Evolutionary conservation across 2,113 vertebrate genomes (phyloP), one percentile per base, ranked within the genome.

Genomic region (Penelope pileata): DNA sequence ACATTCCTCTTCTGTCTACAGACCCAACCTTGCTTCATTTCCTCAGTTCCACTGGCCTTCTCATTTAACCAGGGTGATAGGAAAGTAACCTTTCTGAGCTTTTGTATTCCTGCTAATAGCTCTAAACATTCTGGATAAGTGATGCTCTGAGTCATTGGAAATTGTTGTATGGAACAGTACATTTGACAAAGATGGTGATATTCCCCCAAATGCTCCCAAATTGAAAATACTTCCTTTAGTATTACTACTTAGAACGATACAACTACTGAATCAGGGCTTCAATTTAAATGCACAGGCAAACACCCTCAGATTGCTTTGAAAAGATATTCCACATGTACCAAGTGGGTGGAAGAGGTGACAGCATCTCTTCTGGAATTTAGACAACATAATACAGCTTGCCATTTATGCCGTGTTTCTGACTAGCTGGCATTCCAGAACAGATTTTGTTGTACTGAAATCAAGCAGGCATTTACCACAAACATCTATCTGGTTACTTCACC

Each of bases 261-360:
- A 94, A 83, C 56, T 75, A 90, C 76, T 66, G 79, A 95, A 93
- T 93, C 83, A 78, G 69, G 66, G 24, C 51, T 92, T 90, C 60
- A 34, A 30, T 48, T 94, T 72, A 88, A 95, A 86, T 45, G 30
- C 82, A 64, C 30, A 75, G n/a, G 79, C 85, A 91, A 83, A 86
- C 91, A 64, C 51, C 83, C 66, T 79, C 81, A 73, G 58, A 84
- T 53, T 86, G 70, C 91, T 94, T 53, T 91, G 51, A 86, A 88
- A 91, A 95, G 79, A 74, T 54, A 64, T 59, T 91, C 68, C 56
- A 78, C 47, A 60, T 38, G 76, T 53, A 78, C 64, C 72, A 27
- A 53, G 90, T 96, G 91, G 90, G 90, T 93, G 76, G 90, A 86
- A 91, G 43, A 88, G 83, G 88, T 94, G 93, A 88, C 91, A 96